A percentile compares a stretch with the other conserved stretches of the same genome.
phyloP scores from a whole-genome alignment of 1,140 invertebrate genomes.

The Copidosoma floridanum region DNA sequence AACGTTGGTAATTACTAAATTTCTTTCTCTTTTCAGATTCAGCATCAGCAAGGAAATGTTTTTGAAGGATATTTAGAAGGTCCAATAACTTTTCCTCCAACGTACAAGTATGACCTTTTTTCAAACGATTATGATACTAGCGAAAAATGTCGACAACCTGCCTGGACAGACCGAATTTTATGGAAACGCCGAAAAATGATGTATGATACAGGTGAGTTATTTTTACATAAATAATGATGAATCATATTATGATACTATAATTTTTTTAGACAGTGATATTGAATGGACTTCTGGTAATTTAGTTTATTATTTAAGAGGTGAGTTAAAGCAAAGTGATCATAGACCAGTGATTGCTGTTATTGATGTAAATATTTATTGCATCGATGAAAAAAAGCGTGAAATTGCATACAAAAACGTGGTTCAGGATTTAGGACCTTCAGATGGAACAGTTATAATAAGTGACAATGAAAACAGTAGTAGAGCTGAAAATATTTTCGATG shows the following conservation, averaged over 20 bases:
- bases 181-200: slow-evolving; percentile 75
- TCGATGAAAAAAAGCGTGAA: slow-evolving; percentile 72
- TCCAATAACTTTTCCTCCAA: slow-evolving; percentile 88
- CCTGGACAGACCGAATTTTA: slow-evolving; percentile 96
- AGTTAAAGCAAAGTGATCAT: slow-evolving; percentile 98
- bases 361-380: slow-evolving; percentile 81
- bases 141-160: slow-evolving; percentile 94
- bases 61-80: slow-evolving; percentile 95
- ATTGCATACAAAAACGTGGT: slow-evolving; percentile 83
- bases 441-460: slow-evolving; percentile 87
- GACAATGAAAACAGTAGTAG: slow-evolving; percentile 47
- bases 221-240: no score
- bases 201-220: background rate
- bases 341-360: slow-evolving; percentile 88
- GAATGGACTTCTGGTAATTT: slow-evolving; percentile 77
- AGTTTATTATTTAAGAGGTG: slow-evolving; percentile 86
- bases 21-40: slow-evolving; percentile 61
- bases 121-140: slow-evolving; percentile 99
- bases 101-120: slow-evolving; percentile 99
- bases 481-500: slow-evolving; percentile 61
- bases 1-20: no score
- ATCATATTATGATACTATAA: no score
- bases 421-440: slow-evolving; percentile 85
- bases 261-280: slow-evolving; percentile 26
- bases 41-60: slow-evolving; percentile 80